Base-by-base conservation (phyloP, 2,888 invertebrate genomes). In the Metallyticus violacea region DNA sequence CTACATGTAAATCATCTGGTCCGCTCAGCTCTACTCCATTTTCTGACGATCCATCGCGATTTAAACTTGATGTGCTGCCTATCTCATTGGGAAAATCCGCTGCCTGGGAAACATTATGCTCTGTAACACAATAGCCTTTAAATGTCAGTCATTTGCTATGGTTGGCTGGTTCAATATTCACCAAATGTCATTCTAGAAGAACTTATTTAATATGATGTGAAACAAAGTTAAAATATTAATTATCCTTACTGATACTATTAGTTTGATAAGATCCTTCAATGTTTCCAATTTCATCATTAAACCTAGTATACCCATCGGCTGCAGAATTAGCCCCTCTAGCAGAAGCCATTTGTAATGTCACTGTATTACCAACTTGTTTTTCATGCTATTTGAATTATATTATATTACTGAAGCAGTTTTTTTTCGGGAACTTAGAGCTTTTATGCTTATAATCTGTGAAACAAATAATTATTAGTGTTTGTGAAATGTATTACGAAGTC, bases 261-360 rank as follows among this genome's bases (percentile, higher is more conserved):
- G 94, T 94, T 90, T 94, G 94, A 92, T 94, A 95, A 90, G 94
- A 93, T 85, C 91, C 90, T 89, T 91, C 91, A 76, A 87, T 80
- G 84, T 89, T 89, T 87, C 91, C 91, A 28, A 90, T 89, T 89
- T 94, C 94, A 92, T 94, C 94, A 91, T 93, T 93, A 91, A 95
- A 94, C 90, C 94, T 93, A 92, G 94, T 94, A 91, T 94, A 94
- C 88, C 94, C 94, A 91, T 94, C 94, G 90, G 94, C 93, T 89
- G 92, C 91, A 90, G 94, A 93, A 90, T 94, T 93, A 91, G 93
- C 93, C 92, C 93, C 93, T 90, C 93, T 91, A 91, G 93, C 89
- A 90, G 93, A 92, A 92, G 93, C 93, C 93, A 93, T 93, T 92
- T 92, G 84, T 76, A 27, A 76, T 29, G 83, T 77, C 76, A 83